Conservation (phyloP, 2,797 vertebrate species). For the Sparus aurata region DNA sequence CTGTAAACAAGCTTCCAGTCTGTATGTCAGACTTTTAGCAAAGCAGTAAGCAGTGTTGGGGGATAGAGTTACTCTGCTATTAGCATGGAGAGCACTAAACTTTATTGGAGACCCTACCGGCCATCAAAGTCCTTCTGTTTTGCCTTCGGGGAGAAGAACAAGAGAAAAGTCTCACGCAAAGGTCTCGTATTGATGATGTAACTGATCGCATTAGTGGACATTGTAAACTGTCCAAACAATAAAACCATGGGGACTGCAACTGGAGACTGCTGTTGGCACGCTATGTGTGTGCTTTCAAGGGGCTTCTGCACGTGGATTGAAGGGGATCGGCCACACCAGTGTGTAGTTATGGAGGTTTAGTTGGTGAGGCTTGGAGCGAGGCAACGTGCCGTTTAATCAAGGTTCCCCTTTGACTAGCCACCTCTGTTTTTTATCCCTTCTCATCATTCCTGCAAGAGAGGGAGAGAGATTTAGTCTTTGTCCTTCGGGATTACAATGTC, state of each 20-base stretch:
- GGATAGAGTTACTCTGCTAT: slow-evolving; percentile 80
- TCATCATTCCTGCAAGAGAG: slow-evolving; percentile 76
- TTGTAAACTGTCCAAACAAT: slow-evolving; percentile 86
- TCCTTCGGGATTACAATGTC: slow-evolving; percentile 89
- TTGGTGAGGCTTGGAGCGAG: slow-evolving; percentile 84
- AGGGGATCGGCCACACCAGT: slow-evolving; percentile 78
- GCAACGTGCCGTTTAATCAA: slow-evolving; percentile 85
- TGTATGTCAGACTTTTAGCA: slow-evolving; percentile 76
- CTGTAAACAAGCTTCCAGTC: slow-evolving; percentile 80
- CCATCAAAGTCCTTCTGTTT: slow-evolving; percentile 86
- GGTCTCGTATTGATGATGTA: slow-evolving; percentile 86
- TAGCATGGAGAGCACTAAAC: slow-evolving; percentile 78
- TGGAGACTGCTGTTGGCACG: slow-evolving; percentile 84
- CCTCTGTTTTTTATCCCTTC: slow-evolving; percentile 80
- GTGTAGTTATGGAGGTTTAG: slow-evolving; percentile 82
- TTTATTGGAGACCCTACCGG: slow-evolving; percentile 85
- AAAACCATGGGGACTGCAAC: slow-evolving; percentile 85
- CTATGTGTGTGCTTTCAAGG: slow-evolving; percentile 72
- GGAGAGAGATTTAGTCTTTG: slow-evolving; percentile 85
- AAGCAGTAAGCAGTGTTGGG: slow-evolving; percentile 75
- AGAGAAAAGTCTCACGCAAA: slow-evolving; percentile 52
- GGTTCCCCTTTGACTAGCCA: slow-evolving; percentile 85
- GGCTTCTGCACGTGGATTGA: slow-evolving; percentile 82
- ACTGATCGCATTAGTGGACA: slow-evolving; percentile 86
- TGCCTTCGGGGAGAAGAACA: slow-evolving; percentile 77